Conservation (phyloP, 1,140 invertebrate species). For the Homarus americanus region DNA sequence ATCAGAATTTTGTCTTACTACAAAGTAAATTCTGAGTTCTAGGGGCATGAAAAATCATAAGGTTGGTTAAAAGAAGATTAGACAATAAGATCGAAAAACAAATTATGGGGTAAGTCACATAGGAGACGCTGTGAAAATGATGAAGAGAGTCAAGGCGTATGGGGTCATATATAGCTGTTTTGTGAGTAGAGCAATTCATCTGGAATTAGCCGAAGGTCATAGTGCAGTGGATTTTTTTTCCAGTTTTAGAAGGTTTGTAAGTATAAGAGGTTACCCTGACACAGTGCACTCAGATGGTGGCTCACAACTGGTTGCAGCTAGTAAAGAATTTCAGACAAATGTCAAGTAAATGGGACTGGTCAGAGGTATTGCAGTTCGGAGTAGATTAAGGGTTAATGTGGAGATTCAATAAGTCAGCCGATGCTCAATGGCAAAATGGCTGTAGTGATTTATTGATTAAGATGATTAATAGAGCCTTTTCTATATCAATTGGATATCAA, state of each 20-base stretch:
- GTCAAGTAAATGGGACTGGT: too few relatives aligned
- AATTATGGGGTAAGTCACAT: conserved; percentile 1
- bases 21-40: conserved; percentile 1
- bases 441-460: conserved; percentile 23
- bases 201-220: conserved; percentile 13
- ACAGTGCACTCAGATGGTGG: background rate
- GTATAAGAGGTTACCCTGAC: background rate
- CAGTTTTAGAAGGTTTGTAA: background rate
- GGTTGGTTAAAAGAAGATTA: conserved; percentile 2
- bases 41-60: conserved; percentile 3
- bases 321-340: conserved; percentile 6
- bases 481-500: conserved; percentile 18
- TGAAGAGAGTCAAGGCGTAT: background rate
- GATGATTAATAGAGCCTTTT: conserved; percentile 6
- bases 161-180: conserved; percentile 17
- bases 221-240: conserved; percentile 23
- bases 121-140: conserved; percentile 8
- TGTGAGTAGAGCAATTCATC: background rate
- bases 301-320: background rate
- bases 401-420: conserved; percentile 28
- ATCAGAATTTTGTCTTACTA: background rate
- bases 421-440: conserved; percentile 18
- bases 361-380: too few relatives aligned
- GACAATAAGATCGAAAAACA: background rate
- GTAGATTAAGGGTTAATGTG: conserved; percentile 4